Conservation (phyloP, 2,888 invertebrate genomes). For the Dione vanillae region DNA sequence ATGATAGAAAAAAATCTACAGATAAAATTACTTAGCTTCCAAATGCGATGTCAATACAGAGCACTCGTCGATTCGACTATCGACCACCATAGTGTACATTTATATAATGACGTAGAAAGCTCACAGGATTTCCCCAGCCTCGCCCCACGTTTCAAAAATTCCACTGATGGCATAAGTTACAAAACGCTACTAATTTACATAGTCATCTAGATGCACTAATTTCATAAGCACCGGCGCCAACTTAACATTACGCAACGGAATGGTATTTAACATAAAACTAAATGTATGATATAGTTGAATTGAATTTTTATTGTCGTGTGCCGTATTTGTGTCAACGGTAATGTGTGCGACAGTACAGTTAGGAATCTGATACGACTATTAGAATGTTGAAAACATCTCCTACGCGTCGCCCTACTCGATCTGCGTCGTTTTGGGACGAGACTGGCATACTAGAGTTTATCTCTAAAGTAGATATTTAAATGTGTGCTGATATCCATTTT, state of each 20-base stretch:
- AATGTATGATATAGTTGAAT: slow-evolving; percentile 58
- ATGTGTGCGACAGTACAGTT: slow-evolving; percentile 64
- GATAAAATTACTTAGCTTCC: too few species aligned
- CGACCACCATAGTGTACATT: neutral
- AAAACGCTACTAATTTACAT: slow-evolving; percentile 40
- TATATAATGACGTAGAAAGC: neutral
- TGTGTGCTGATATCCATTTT: slow-evolving; percentile 13
- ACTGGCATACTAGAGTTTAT: slow-evolving; percentile 42
- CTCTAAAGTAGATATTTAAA: slow-evolving; percentile 8
- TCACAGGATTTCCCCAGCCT: slow-evolving; percentile 1
- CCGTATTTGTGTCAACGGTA: slow-evolving; percentile 46
- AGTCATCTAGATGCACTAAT: slow-evolving; percentile 51
- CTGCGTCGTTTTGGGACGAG: slow-evolving; percentile 41
- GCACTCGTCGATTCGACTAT: too few species aligned
- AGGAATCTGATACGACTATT: slow-evolving; percentile 67
- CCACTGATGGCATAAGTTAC: slow-evolving; percentile 11
- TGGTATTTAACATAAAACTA: slow-evolving; percentile 56
- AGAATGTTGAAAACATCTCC: slow-evolving; percentile 51
- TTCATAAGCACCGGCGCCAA: slow-evolving; percentile 63
- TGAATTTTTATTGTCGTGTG: slow-evolving; percentile 69
- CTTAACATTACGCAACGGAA: slow-evolving; percentile 47
- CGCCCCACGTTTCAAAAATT: slow-evolving; percentile 3
- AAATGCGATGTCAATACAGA: too few species aligned
- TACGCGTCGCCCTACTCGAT: slow-evolving; percentile 58
- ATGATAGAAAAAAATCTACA: neutral